Evolutionary conservation across 2,113 vertebrate genomes (phyloP).

Genomic region (Carettochelys insculpta): DNA sequence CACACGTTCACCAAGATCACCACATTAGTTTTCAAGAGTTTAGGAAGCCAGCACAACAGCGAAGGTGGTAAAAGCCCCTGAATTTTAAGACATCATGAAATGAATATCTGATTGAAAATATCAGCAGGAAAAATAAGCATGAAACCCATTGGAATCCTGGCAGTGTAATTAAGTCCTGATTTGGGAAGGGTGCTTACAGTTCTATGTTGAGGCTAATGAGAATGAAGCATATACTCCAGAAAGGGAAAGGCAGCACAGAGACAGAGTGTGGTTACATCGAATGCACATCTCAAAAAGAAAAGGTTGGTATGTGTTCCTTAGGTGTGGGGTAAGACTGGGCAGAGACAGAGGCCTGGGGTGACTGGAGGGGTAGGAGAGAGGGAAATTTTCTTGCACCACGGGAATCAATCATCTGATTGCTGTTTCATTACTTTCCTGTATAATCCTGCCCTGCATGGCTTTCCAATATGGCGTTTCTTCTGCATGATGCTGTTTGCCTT

Average conservation of each 20-base stretch:
- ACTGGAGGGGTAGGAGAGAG: neutral
- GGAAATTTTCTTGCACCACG: neutral
- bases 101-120: neutral
- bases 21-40: neutral
- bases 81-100: neutral
- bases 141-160: neutral
- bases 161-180: neutral
- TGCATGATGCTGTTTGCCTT: conserved; percentile 57
- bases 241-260: neutral
- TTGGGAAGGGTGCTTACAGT: neutral
- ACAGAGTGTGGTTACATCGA: neutral
- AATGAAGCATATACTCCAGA: neutral
- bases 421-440: neutral
- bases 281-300: conserved; percentile 28
- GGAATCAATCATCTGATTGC: conserved; percentile 3
- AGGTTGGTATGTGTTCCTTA: neutral
- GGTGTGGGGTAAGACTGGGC: neutral
- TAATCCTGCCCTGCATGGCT: conserved; percentile 24
- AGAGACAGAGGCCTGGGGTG: neutral
- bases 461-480: conserved; percentile 55
- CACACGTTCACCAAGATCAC: neutral
- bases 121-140: neutral
- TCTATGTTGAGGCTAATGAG: neutral
- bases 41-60: neutral
- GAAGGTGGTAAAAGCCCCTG: neutral